Percentiles rank a stretch among this genome's conserved stretches.
These are phyloP conservation scores for Mystacornis crossleyi DNA, from an alignment of 2,113 vertebrate genomes.

Conservation along the genomic window DNA sequence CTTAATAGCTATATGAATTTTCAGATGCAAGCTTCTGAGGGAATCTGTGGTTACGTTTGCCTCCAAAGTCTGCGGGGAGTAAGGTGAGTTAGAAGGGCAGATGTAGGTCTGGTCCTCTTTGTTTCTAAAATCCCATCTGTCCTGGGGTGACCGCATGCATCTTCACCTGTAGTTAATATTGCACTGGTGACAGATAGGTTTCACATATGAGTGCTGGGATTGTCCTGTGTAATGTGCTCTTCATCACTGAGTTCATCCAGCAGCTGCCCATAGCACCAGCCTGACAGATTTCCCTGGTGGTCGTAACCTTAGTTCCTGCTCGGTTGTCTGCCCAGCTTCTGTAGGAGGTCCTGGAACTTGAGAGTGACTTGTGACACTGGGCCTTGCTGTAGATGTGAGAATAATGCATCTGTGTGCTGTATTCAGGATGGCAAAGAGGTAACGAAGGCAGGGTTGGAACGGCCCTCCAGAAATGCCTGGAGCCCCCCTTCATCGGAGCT, in stretches of 20 bases:
- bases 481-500: background rate
- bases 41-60: background rate
- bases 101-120: background rate
- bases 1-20: background rate
- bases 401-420: background rate
- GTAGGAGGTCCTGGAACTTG: background rate
- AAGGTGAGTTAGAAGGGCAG: background rate
- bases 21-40: background rate
- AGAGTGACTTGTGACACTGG: background rate
- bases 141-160: background rate
- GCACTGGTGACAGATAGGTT: background rate
- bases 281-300: background rate
- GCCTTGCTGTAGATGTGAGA: background rate
- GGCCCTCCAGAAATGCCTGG: background rate
- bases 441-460: background rate
- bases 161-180: background rate
- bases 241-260: background rate
- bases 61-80: background rate
- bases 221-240: fast-evolving
- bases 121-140: background rate
- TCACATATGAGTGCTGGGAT: background rate
- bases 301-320: fast-evolving
- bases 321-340: background rate
- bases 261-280: background rate
- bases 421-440: background rate